A percentile compares a stretch with the other conserved stretches of the same genome.
Conservation (phyloP, 2,113 vertebrate genomes). For the Lichenostomus cassidix region DNA sequence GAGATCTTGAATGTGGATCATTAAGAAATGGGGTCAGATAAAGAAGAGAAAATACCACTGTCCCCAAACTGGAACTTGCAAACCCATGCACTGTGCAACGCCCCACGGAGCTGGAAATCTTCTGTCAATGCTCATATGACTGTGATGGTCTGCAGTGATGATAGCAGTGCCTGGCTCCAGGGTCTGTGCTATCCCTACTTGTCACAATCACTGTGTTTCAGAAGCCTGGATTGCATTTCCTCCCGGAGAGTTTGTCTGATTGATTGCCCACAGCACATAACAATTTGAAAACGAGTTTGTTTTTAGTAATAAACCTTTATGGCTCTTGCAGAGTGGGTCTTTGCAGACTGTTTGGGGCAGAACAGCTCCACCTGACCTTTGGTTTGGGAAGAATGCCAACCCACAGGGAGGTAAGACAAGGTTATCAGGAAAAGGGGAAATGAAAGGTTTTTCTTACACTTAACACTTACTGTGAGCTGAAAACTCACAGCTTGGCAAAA, state of each 20-base stretch:
- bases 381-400: neutral
- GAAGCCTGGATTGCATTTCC: slow-evolving; percentile 17
- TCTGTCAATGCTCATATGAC: slow-evolving; percentile 22
- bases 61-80: slow-evolving; percentile 43
- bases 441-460: neutral
- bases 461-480: neutral
- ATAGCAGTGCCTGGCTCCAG: slow-evolving; percentile 49
- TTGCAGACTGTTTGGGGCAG: neutral
- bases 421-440: neutral
- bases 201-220: slow-evolving; percentile 47
- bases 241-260: slow-evolving; percentile 34
- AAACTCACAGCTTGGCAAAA: slow-evolving; percentile 25
- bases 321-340: neutral
- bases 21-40: slow-evolving; percentile 62
- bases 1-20: slow-evolving; percentile 38
- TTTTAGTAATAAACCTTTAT: slow-evolving; percentile 24
- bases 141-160: slow-evolving; percentile 12
- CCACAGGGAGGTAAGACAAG: neutral
- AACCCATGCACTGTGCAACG: neutral
- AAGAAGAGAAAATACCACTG: slow-evolving; percentile 36
- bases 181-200: slow-evolving; percentile 38
- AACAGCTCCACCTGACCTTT: slow-evolving; percentile 5
- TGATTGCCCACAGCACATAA: slow-evolving; percentile 46
- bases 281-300: slow-evolving; percentile 9
- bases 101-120: slow-evolving; percentile 42